phyloP scores from a whole-genome alignment of 1,140 invertebrate species.

The Tyrophagus putrescentiae region DNA sequence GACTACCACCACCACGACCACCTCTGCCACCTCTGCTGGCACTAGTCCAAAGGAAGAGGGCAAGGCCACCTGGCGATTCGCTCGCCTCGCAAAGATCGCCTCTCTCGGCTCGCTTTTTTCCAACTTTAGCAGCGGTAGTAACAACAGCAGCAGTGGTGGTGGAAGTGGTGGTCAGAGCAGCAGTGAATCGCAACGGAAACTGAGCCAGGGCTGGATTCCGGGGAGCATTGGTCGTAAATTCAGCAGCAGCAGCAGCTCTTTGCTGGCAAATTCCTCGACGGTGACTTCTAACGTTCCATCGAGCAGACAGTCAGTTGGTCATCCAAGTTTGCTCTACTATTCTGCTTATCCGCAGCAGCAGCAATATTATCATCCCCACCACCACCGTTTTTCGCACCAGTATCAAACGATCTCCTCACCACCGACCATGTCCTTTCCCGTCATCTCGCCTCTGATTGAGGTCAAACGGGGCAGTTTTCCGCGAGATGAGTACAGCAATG shows the following conservation, averaged over 20 bases:
- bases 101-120: neutral
- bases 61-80: neutral
- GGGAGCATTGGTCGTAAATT: too few relatives aligned
- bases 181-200: neutral
- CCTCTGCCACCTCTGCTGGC: neutral
- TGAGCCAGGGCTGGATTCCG: neutral
- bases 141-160: neutral
- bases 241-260: too few relatives aligned
- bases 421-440: neutral
- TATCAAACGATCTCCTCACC: neutral
- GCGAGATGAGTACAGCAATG: neutral
- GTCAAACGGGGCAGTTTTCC: neutral
- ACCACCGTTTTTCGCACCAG: neutral
- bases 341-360: too few relatives aligned
- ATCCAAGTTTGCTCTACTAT: too few relatives aligned
- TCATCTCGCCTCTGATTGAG: neutral
- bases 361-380: too few relatives aligned
- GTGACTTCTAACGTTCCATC: too few relatives aligned
- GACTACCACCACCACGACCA: neutral
- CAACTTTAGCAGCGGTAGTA: neutral
- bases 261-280: too few relatives aligned
- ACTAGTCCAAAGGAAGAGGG: neutral
- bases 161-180: neutral
- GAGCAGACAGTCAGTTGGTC: too few relatives aligned
- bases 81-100: constrained; percentile 3